Evolutionary conservation across 2,888 invertebrate species (phyloP).

Genomic region (Sminthurinus aureus): DNA sequence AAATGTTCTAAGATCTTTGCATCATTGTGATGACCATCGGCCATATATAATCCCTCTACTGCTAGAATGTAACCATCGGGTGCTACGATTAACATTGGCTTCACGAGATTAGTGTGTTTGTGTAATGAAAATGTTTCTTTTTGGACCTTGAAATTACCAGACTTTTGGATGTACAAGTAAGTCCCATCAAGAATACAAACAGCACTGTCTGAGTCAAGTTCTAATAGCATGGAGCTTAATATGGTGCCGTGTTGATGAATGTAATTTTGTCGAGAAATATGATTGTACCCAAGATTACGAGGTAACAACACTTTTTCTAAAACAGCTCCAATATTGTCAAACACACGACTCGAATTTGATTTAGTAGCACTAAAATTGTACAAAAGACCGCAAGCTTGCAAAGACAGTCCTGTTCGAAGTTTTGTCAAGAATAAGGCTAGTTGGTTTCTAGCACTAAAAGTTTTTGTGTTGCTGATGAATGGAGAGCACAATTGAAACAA

Average conservation of each 20-base stretch:
- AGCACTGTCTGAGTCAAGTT: background rate
- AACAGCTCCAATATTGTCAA: no score
- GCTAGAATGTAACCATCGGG: conserved; percentile 26
- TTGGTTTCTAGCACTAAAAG: no score
- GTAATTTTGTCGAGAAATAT: background rate
- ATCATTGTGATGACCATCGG: conserved; percentile 14
- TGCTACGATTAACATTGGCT: conserved; percentile 27
- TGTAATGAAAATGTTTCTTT: conserved; percentile 19
- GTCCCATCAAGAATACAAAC: conserved; percentile 21
- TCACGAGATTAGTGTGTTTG: conserved; percentile 23
- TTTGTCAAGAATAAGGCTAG: no score
- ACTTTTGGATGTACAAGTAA: conserved; percentile 29
- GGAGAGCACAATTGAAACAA: no score
- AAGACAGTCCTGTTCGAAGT: no score
- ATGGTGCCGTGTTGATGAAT: background rate
- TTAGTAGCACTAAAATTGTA: no score
- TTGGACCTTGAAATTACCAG: conserved; percentile 15
- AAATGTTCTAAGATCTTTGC: conserved; percentile 17
- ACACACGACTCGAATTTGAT: no score
- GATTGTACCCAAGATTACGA: no score
- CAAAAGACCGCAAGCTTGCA: no score
- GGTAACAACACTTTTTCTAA: no score
- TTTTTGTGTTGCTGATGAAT: no score
- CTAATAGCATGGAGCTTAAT: background rate
- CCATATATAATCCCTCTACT: conserved; percentile 5